Percentiles rank a stretch among this genome's conserved stretches.
Conservation (phyloP, 1,140 invertebrate genomes). For the Protaetia brevitarsis region DNA sequence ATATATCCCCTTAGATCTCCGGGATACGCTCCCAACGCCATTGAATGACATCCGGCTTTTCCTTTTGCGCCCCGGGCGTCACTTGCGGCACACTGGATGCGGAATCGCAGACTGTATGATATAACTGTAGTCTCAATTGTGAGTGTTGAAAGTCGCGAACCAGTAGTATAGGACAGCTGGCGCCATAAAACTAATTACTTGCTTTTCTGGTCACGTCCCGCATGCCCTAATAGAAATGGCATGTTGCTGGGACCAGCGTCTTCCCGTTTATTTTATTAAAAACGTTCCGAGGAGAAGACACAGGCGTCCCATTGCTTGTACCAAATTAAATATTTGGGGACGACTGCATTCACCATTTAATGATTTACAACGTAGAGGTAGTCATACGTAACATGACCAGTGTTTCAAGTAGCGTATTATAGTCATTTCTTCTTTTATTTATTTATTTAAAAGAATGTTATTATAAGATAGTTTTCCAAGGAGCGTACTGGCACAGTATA, state of each 20-base stretch:
- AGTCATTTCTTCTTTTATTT: no score
- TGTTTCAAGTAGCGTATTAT: no score
- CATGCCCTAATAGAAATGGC: slow-evolving; percentile 38
- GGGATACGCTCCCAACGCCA: no score
- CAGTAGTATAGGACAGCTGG: slow-evolving; percentile 33
- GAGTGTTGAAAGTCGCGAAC: slow-evolving; percentile 22
- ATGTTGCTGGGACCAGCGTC: slow-evolving; percentile 28
- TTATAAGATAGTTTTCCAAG: no score
- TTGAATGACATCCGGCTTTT: slow-evolving; percentile 14
- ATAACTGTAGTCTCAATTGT: slow-evolving; percentile 30
- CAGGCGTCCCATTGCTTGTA: background rate
- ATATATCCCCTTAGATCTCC: no score
- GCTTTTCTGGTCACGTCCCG: slow-evolving; percentile 40
- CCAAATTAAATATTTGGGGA: background rate
- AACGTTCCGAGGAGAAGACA: slow-evolving; percentile 24
- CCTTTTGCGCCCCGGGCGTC: background rate
- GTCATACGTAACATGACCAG: no score
- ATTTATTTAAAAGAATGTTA: no score
- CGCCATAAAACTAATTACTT: slow-evolving; percentile 41
- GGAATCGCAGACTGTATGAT: slow-evolving; percentile 21
- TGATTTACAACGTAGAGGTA: slow-evolving; percentile 1
- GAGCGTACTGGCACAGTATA: no score
- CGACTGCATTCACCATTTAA: background rate
- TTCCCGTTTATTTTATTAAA: slow-evolving; percentile 34
- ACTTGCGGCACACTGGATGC: background rate